Evolutionary conservation across 2,888 invertebrate genomes (phyloP), one percentile per base, ranked within the genome.

Genomic region (Aelia acuminata): DNA sequence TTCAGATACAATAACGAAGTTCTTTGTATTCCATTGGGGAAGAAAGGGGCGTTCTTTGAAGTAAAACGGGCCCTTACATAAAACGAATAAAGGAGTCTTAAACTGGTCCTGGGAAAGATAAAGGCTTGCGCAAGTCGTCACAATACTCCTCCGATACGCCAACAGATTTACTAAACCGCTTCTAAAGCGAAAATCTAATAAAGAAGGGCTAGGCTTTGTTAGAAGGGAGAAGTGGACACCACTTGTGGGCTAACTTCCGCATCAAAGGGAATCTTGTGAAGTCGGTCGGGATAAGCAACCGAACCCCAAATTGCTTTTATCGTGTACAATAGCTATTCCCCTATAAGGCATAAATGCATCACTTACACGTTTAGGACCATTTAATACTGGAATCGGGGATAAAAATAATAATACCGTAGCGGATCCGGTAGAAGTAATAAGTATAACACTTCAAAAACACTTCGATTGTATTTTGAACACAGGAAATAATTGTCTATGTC

Each of bases 101-200:
- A 70, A 57, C 57, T 13, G 57, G 4, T 53, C n/a, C 1, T 20
- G 8, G 31, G 35, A 15, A 35, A 31, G 63, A 70, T 70, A 70
- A 70, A 70, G 63, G 63, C 31, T 70, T 70, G 63, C 35, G 18
- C 31, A 70, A 70, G 63, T 35, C 13, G 63, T 70, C 18, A 70
- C 63, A 70, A 70, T 70, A 7, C 63, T 35, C 63, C 63, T 70
- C 63, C 31, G 63, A 70, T 70, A 70, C 63, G 31, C 31, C 63
- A 31, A 35, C 63, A 70, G 63, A 70, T 70, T 70, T 70, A 31
- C 31, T 35, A 70, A 31, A 70, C 15, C 18, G 63, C 63, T 84
- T 84, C 18, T 84, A n/a, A 84, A 47, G 22, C 47, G 84, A 49
- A 22, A 84, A 84, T 49, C 84, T n/a, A 84, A 49, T 84, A 47